Base-by-base conservation (phyloP, 1,140 invertebrate species). In the Manduca sexta region DNA sequence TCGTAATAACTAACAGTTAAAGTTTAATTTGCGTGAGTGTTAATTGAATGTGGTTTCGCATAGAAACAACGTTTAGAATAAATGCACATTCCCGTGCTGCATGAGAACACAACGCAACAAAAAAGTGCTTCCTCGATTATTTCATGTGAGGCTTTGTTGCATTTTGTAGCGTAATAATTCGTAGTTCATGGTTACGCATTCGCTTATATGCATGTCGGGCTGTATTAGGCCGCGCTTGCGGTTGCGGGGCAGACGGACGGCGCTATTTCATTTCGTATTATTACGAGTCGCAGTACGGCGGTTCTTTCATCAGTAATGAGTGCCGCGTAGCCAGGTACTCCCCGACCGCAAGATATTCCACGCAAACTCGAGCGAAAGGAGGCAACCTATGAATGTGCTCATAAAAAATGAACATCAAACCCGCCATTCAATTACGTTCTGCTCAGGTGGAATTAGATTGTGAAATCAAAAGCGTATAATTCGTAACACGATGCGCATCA, bases 221-320 rank as follows among this genome's bases (percentile, higher is more conserved):
- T 61, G 45, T 46, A 49, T 59, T 58, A 46, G 54, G 52, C 53
- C 57, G 50, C 56, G 40, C 59, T 62, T 70, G 69, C 64, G 69
- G 74, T 71, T 55, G 46, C 42, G 40, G 47, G 53, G 63, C 66
- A 71, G 72, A 78, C 68, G 61, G 47, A 51, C 58, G 57, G 55
- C 57, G 59, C 63, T 69, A 66, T 75, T 75, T 72, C 65, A 79
- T 78, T 77, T 69, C 59, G 67, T 64, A 65, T 76, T 77, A 76
- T 75, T 81, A 71, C 63, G 51, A 61, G 50, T 64, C 63, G 49
- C 48, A 12, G 40, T 45, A 44, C 33, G 45, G 61, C 60, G 66
- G 55, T 59, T 62, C 69, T 70, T 74, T 74, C 73, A 69, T 70
- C 56, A 59, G 62, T 76, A 76, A 76, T 70, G 63, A 74, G 59